phyloP scores from a whole-genome alignment of 2,797 vertebrate species.

The Myotis pilosus region DNA sequence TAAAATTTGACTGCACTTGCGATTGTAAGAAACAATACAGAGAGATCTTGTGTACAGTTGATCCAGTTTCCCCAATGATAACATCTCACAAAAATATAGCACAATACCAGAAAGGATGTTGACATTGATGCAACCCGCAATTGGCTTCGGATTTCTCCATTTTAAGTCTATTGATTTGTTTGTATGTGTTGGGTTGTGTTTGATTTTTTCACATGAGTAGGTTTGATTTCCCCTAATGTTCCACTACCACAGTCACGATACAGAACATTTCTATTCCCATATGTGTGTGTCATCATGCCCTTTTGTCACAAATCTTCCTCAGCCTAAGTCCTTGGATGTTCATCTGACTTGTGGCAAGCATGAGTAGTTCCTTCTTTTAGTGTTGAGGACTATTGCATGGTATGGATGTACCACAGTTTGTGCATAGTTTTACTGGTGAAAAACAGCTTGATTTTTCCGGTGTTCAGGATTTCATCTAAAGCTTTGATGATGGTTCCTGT shows the following conservation, averaged over 20 bases:
- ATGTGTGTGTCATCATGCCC: not conserved
- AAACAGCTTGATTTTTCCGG: no score
- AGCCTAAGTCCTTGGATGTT: no score
- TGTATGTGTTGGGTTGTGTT: not conserved
- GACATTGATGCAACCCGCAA: no score
- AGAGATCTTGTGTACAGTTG: not conserved
- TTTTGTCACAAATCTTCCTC: no score
- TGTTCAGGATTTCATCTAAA: no score
- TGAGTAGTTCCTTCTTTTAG: no score
- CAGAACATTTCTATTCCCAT: not conserved
- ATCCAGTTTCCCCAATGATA: not conserved
- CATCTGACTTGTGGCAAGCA: no score
- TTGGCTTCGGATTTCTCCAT: no score
- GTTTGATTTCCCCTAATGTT: not conserved
- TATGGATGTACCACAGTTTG: not conserved
- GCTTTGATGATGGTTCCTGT: no score
- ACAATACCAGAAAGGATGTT: not conserved
- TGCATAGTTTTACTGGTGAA: no score
- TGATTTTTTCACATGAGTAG: not conserved
- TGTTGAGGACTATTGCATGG: not conserved
- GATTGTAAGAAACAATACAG: constrained; percentile 11
- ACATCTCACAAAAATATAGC: not conserved
- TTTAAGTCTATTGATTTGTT: no score
- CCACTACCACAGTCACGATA: not conserved
- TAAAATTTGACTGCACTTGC: not conserved